Evolutionary conservation across 2,113 vertebrate species (phyloP).

Genomic region (Notarius quadriscutis): DNA sequence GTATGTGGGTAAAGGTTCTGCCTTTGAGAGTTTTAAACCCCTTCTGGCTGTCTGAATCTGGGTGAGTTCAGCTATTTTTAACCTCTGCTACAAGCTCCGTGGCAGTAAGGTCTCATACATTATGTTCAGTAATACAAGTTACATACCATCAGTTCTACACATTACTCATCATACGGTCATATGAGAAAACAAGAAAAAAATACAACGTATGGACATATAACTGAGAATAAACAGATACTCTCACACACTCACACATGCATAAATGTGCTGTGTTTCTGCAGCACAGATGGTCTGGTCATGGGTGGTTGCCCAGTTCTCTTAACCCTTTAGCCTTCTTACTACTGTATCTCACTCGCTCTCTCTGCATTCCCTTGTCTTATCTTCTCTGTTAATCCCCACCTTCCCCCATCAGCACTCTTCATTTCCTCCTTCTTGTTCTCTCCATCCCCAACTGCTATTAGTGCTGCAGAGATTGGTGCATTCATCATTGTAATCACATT

Average conservation of each 20-base stretch:
- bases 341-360: conserved; percentile 6
- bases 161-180: neutral
- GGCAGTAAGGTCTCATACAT: conserved; percentile 25
- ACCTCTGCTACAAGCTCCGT: conserved; percentile 30
- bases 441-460: neutral
- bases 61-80: conserved; percentile 51
- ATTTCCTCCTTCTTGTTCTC: neutral
- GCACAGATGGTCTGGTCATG: conserved; percentile 71
- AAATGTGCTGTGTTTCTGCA: conserved; percentile 52
- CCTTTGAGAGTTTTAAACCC: conserved; percentile 41
- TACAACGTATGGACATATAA: neutral
- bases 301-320: conserved; percentile 61
- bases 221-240: conserved; percentile 8
- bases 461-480: conserved; percentile 62
- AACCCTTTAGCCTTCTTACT: conserved; percentile 50
- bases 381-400: conserved; percentile 36
- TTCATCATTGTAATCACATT: conserved; percentile 75
- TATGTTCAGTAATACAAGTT: neutral
- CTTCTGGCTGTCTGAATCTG: conserved; percentile 44
- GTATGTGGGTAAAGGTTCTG: conserved; percentile 1
- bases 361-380: conserved; percentile 17
- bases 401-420: conserved; percentile 26
- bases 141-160: neutral
- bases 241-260: conserved; percentile 32
- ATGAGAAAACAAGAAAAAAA: neutral